Evolutionary conservation across 1,140 invertebrate species (phyloP).

Genomic region (Manduca sexta): DNA sequence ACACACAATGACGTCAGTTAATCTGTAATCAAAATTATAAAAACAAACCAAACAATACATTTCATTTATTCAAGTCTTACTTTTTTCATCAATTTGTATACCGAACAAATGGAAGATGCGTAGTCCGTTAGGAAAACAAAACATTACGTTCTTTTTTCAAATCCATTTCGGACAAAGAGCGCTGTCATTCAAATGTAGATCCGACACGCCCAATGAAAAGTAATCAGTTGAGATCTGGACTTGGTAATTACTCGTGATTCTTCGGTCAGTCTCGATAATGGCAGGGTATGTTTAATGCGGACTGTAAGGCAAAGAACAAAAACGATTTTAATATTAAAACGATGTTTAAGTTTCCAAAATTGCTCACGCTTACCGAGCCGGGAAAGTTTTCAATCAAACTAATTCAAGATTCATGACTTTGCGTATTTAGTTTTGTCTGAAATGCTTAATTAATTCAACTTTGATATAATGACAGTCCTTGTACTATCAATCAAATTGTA

Average conservation of each 20-base stretch:
- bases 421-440: neutral
- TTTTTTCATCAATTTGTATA: neutral
- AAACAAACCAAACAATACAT: neutral
- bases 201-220: conserved; percentile 30
- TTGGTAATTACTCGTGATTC: conserved; percentile 50
- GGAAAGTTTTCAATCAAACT: conserved; percentile 1
- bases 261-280: conserved; percentile 37
- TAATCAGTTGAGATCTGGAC: conserved; percentile 19
- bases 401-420: conserved; percentile 3
- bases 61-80: too few species aligned
- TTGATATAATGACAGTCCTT: neutral
- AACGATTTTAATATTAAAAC: conserved; percentile 2
- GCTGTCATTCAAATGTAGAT: conserved; percentile 42
- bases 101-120: conserved; percentile 10
- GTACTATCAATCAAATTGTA: too few species aligned
- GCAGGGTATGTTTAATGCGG: conserved; percentile 43
- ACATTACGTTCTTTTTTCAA: conserved; percentile 25
- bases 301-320: conserved; percentile 19
- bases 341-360: neutral
- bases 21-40: neutral
- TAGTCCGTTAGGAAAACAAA: conserved; percentile 27
- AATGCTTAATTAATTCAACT: neutral
- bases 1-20: neutral
- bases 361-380: neutral
- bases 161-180: conserved; percentile 33